Conservation (phyloP, 2,888 invertebrate genomes). For the Pyrrhosoma nymphula region DNA sequence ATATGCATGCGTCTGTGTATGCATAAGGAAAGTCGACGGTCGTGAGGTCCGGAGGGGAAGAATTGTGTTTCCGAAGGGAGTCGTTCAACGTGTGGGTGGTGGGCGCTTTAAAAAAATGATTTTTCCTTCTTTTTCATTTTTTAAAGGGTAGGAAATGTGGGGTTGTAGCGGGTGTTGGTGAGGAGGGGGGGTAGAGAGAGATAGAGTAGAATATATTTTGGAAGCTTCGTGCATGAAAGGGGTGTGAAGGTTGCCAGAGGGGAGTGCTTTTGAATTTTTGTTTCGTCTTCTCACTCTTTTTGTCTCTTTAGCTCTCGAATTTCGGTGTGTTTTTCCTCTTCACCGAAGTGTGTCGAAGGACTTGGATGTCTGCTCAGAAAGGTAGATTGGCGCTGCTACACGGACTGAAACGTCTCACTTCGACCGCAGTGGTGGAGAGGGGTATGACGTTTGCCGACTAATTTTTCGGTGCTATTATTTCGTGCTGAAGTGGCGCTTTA, state of each 20-base stretch:
- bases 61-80: not conserved
- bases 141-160: not conserved
- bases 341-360: not conserved
- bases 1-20: conserved; percentile 28
- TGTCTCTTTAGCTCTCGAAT: not conserved
- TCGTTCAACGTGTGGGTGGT: not conserved
- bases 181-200: not conserved
- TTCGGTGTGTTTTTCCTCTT: not conserved
- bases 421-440: not conserved
- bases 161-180: not conserved
- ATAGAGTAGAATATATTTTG: not conserved
- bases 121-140: not conserved
- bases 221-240: not conserved
- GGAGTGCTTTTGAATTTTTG: not conserved
- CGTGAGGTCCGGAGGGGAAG: not conserved
- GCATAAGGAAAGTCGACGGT: not conserved
- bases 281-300: not conserved
- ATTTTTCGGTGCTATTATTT: not conserved
- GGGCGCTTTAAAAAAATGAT: not conserved
- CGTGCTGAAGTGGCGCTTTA: not conserved
- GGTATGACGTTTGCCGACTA: not conserved
- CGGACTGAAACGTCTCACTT: not conserved
- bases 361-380: not conserved
- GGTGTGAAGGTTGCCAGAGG: not conserved
- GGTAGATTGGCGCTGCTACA: not conserved